A percentile compares a stretch with the other conserved stretches of the same genome.
Conservation (phyloP, 1,140 invertebrate genomes). For the Pseudomyrmex cubaensis region DNA sequence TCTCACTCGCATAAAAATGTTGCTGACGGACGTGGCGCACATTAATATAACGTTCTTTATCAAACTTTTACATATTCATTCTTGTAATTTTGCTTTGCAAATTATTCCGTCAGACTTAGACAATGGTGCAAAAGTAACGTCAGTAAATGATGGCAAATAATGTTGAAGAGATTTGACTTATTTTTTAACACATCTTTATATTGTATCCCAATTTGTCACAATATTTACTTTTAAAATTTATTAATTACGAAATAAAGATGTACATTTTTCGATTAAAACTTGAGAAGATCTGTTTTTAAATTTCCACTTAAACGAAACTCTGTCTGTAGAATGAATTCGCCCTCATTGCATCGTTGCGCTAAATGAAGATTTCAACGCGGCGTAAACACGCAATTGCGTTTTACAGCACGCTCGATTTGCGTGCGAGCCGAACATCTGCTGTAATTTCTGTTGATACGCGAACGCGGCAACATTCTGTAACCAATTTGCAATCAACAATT, state of each 20-base stretch:
- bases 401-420: conserved; percentile 27
- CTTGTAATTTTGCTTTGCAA: conserved; percentile 11
- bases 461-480: not conserved
- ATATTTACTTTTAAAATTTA: not conserved
- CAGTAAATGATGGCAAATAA: not conserved
- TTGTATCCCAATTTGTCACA: not conserved
- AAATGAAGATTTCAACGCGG: conserved; percentile 33
- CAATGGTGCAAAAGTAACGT: not conserved
- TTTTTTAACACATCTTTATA: not conserved
- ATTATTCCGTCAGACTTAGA: conserved; percentile 1
- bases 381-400: conserved; percentile 22
- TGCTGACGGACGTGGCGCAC: not conserved
- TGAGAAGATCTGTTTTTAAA: not conserved
- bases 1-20: conserved; percentile 19
- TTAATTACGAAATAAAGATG: not conserved
- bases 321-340: conserved; percentile 8
- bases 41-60: conserved; percentile 11
- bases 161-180: not conserved
- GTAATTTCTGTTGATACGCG: conserved; percentile 28
- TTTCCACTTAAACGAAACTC: conserved; percentile 20
- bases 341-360: conserved; percentile 5
- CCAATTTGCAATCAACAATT: conserved; percentile 22
- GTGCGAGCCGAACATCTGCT: conserved; percentile 9
- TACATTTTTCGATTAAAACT: conserved; percentile 27
- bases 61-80: conserved; percentile 21